Base-by-base conservation (phyloP, 2,888 invertebrate genomes). In the Sepiola atlantica region DNA sequence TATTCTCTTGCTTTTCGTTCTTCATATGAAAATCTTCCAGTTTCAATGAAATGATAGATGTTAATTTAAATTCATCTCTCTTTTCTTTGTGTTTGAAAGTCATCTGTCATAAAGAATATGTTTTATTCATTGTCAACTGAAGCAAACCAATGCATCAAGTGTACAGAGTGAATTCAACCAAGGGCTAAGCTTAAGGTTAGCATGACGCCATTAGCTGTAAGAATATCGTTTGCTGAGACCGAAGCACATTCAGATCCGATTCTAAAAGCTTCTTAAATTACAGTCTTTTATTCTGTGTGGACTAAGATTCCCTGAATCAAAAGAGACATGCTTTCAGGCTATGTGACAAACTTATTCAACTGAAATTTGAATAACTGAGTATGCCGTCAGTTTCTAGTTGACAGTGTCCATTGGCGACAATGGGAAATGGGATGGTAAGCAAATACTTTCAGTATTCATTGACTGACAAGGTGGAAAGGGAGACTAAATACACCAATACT, bases 201-300 rank as follows among this genome's bases (percentile, higher is more conserved):
- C 77, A 77, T 32, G 77, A 77, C n/a, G 77, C 77, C 77, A 77
- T 77, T 77, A 77, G 32, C 32, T 16, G n/a, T 32, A 77, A 77
- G 77, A 32, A 77, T 77, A 32, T 77, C n/a, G 77, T 77, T 77
- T 77, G 32, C 32, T 77, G n/a, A n/a, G 77, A 77, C 32, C n/a
- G 77, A 16, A 77, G 32, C n/a, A 77, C 77, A 77, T 77, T 77
- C n/a, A 77, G 77, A 77, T 77, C 77, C n/a, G 77, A 77, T 77
- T 77, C 77, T 77, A 77, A 77, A 77, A 77, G 77, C 77, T 77
- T 77, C 77, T 77, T 77, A n/a, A 77, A 77, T 77, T 77, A 77
- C 77, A 77, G 77, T 77, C 77, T 77, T 77, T 77, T 77, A 77
- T 77, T 77, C 77, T n/a, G 77, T 77, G 77, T 77, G n/a, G 77